Percentiles rank a stretch among this genome's conserved stretches.
phyloP scores from a whole-genome alignment of 1,140 invertebrate genomes.

The Paramacrobiotus metropolitanus region DNA sequence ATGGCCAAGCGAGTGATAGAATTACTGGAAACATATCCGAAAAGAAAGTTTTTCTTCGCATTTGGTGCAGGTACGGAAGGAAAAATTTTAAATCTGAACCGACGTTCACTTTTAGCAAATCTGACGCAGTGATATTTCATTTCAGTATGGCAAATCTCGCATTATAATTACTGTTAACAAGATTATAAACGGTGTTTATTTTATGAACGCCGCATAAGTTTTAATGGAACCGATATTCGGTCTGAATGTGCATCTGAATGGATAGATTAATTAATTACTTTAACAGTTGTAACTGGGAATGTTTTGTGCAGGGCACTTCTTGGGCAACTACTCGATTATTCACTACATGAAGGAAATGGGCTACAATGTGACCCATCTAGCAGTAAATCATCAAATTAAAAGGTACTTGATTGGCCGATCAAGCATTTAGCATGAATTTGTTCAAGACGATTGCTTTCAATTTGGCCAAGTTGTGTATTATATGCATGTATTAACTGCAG shows the following conservation, averaged over 20 bases:
- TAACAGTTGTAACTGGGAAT: not conserved
- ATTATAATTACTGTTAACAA: not conserved
- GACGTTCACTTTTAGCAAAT: too few relatives aligned
- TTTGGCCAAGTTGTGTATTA: too few relatives aligned
- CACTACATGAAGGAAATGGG: constrained; percentile 13
- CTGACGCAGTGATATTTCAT: constrained; percentile 4
- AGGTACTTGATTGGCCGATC: not conserved
- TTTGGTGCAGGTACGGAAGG: constrained; percentile 29
- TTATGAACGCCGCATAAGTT: too few relatives aligned
- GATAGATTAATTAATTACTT: not conserved
- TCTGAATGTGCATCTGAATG: constrained; percentile 6
- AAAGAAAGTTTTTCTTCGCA: constrained; percentile 32
- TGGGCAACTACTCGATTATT: constrained; percentile 28
- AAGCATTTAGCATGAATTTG: too few relatives aligned
- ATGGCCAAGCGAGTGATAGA: constrained; percentile 27
- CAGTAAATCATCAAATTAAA: constrained; percentile 1
- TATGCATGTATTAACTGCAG: too few relatives aligned
- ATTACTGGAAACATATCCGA: constrained; percentile 24
- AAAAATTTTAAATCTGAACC: too few relatives aligned
- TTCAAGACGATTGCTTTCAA: too few relatives aligned
- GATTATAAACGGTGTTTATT: too few relatives aligned
- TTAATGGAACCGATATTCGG: too few relatives aligned
- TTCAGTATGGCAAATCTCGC: constrained; percentile 9
- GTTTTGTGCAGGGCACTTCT: constrained; percentile 27
- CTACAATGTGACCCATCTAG: not conserved